phyloP scores from a whole-genome alignment of 1,140 invertebrate genomes.

The Saxidomus purpurata region DNA sequence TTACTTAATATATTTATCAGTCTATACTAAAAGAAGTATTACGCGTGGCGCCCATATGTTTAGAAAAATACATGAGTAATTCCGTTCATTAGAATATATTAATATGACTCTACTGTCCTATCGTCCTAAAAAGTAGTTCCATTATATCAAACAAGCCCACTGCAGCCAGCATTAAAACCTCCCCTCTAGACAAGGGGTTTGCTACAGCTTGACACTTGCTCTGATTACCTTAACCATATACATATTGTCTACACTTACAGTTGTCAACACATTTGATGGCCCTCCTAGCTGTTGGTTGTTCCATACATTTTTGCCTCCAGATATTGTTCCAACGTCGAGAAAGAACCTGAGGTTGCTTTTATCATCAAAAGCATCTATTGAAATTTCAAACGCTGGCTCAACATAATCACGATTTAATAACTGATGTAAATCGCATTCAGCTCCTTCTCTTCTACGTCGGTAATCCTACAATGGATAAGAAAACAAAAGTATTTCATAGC shows the following conservation, averaged over 20 bases:
- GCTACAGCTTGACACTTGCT: neutral
- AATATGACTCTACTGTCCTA: too few species aligned
- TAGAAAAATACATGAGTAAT: too few species aligned
- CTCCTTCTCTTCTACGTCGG: neutral
- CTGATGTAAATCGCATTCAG: conserved; percentile 15
- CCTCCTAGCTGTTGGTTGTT: conserved; percentile 43
- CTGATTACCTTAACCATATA: neutral
- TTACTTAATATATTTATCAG: too few species aligned
- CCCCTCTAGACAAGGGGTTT: neutral
- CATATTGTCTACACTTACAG: neutral
- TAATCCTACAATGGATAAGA: neutral
- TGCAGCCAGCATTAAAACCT: neutral
- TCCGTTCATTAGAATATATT: too few species aligned
- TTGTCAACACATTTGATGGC: conserved; percentile 12
- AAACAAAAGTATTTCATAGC: too few species aligned
- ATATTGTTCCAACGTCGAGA: conserved; percentile 48
- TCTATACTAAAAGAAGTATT: too few species aligned
- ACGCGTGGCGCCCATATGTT: too few species aligned
- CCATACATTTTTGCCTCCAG: conserved; percentile 17
- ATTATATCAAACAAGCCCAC: neutral
- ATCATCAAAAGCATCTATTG: conserved; percentile 61
- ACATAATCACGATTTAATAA: conserved; percentile 14
- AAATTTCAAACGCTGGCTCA: too few species aligned
- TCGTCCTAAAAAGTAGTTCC: neutral
- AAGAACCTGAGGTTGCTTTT: conserved; percentile 29